Conservation (phyloP, 2,113 vertebrate species). For the Urocitellus parryii region DNA sequence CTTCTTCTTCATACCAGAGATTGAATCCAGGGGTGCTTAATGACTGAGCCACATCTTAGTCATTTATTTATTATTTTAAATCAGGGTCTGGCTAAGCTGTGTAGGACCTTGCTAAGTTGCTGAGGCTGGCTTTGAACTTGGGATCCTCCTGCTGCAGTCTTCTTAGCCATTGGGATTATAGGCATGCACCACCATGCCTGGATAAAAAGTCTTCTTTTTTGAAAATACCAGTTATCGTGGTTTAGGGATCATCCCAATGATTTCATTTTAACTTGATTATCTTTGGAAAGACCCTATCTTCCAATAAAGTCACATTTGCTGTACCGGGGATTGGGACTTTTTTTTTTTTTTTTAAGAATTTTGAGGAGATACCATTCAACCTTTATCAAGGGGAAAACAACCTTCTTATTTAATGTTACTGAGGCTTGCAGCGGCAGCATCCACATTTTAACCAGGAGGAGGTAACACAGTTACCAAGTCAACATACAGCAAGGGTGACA, state of each 20-base stretch:
- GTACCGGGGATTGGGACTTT: not conserved
- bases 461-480: not conserved
- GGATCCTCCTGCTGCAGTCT: too few species aligned
- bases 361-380: not conserved
- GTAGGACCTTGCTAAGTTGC: too few species aligned
- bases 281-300: not conserved
- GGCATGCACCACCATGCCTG: too few species aligned
- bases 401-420: not conserved
- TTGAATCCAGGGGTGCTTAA: too few species aligned
- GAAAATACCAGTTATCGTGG: not conserved
- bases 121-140: too few species aligned
- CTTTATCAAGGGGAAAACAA: not conserved
- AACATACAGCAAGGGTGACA: not conserved
- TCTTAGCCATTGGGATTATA: too few species aligned
- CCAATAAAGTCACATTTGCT: not conserved
- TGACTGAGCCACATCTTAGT: too few species aligned
- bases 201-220: not conserved
- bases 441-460: not conserved
- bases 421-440: not conserved
- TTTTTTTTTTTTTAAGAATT: not conserved
- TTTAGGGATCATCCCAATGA: too few species aligned
- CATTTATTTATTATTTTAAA: too few species aligned
- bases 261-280: not conserved
- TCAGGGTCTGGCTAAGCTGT: too few species aligned
- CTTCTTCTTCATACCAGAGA: too few species aligned